Evolutionary conservation across 23 tunicate genomes (phyloP), one percentile per base, ranked within the genome.

Genomic region (Ascidia mentula): DNA sequence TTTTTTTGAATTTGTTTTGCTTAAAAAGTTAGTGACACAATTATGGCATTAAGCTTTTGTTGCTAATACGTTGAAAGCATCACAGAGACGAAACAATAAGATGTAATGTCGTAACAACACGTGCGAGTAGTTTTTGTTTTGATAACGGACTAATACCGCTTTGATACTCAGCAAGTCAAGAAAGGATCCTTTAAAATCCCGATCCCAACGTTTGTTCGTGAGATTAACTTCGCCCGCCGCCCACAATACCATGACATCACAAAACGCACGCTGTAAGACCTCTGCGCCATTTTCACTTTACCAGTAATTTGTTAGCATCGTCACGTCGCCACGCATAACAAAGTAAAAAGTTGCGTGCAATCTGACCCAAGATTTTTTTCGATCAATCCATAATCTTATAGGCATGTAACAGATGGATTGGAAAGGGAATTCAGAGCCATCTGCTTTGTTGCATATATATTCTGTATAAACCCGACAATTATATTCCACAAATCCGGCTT

Each of bases 401-500:
- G 22, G 13, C 65, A 53, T 26, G 24, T 53, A 53, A 53, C 65
- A 53, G 65, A 53, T 53, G 65, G 65, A 53, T 53, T 28, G 13
- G 65, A 53, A 53, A 9, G 13, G 15, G 24, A 1, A 53, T 9
- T 6, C 65, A 53, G 13, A 53, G 13, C 65, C 65, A 53, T 53
- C 65, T 53, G 65, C 65, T 53, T 53, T 53, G 65, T 9, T 53
- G 65, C 4, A 53, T 53, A 53, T 53, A 53, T 53, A 53, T 53
- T 53, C 65, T 53, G 13, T 53, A 53, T 53, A 9, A 53, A 53
- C 22, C 65, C 65, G 65, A 53, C 65, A 53, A 53, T 53, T 53
- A 53, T 53, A 53, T 20, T 53, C 65, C 65, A 34, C 70, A 70
- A 70, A 45, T 80, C 69, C 84, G 70, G 84, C 84, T 80, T 80